Percentiles rank a stretch among this genome's conserved stretches.
Evolutionary conservation across 1,140 invertebrate species (phyloP).

Genomic region (Gonioctena quinquepunctata): DNA sequence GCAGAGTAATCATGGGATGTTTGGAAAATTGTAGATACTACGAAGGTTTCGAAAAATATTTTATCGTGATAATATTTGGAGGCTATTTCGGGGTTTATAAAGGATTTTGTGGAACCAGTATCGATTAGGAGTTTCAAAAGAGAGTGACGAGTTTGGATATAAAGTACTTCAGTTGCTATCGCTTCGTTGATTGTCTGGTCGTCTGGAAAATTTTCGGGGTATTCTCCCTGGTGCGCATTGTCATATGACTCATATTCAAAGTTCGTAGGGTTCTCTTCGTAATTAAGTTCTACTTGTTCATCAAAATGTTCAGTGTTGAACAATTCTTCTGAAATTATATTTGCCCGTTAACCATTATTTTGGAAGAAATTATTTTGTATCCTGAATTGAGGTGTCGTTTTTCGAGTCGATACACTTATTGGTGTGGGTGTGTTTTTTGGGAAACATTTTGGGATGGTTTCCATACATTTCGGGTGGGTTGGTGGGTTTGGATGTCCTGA

Average conservation of each 20-base stretch:
- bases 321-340: not conserved
- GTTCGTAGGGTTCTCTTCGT: too few species aligned
- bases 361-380: not conserved
- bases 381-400: not conserved
- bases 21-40: not conserved
- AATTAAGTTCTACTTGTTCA: not conserved
- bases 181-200: too few species aligned
- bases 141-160: too few species aligned
- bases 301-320: too few species aligned
- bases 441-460: too few species aligned
- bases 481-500: not conserved
- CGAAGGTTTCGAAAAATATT: not conserved
- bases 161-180: not conserved
- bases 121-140: too few species aligned
- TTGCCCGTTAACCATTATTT: conserved; percentile 1
- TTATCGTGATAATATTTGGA: not conserved
- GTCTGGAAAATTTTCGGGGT: conserved; percentile 1
- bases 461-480: not conserved
- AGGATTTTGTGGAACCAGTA: not conserved
- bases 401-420: too few species aligned
- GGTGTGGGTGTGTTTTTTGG: too few species aligned
- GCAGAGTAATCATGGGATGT: not conserved
- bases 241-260: not conserved
- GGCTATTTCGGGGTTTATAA: not conserved
- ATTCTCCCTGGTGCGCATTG: not conserved